phyloP scores from a whole-genome alignment of 2,888 invertebrate species.

The Drosophila testacea region DNA sequence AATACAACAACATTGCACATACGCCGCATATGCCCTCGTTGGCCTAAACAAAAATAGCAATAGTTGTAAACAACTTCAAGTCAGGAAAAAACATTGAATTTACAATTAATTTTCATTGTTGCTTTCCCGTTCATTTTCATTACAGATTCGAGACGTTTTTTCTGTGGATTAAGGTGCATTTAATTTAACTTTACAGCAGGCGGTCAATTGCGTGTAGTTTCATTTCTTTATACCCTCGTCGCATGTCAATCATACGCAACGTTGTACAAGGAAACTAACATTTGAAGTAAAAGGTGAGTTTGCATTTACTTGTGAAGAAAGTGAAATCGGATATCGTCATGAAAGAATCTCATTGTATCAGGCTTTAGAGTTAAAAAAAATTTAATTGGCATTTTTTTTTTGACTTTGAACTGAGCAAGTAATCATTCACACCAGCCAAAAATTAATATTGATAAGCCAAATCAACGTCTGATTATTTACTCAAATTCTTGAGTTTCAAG shows the following conservation, averaged over 20 bases:
- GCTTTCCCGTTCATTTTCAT: slow-evolving; percentile 57
- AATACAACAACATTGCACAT: slow-evolving; percentile 45
- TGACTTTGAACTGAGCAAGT: slow-evolving; percentile 29
- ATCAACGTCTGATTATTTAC: slow-evolving; percentile 30
- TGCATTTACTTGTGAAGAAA: slow-evolving; percentile 46
- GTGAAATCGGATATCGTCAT: slow-evolving; percentile 38
- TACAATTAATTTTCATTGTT: slow-evolving; percentile 63
- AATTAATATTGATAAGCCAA: slow-evolving; percentile 41
- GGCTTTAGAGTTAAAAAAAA: neutral
- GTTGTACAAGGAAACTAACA: slow-evolving; percentile 44
- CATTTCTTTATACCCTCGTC: slow-evolving; percentile 46
- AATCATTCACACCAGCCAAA: slow-evolving; percentile 36
- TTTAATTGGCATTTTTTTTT: slow-evolving; percentile 25
- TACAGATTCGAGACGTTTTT: slow-evolving; percentile 66
- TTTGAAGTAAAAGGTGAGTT: slow-evolving; percentile 59
- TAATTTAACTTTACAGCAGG: slow-evolving; percentile 44
- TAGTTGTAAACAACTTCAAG: slow-evolving; percentile 18
- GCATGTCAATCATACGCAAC: slow-evolving; percentile 73
- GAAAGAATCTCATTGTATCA: slow-evolving; percentile 22
- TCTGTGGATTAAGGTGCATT: slow-evolving; percentile 63
- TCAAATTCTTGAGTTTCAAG: slow-evolving; percentile 1
- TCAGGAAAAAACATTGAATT: slow-evolving; percentile 37
- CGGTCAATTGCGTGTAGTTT: slow-evolving; percentile 35
- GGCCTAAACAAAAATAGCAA: slow-evolving; percentile 22
- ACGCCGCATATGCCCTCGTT: slow-evolving; percentile 25